These are phyloP conservation scores for Sebastes dallii DNA, from an alignment of 2,797 vertebrate species.

Conservation along the genomic window DNA sequence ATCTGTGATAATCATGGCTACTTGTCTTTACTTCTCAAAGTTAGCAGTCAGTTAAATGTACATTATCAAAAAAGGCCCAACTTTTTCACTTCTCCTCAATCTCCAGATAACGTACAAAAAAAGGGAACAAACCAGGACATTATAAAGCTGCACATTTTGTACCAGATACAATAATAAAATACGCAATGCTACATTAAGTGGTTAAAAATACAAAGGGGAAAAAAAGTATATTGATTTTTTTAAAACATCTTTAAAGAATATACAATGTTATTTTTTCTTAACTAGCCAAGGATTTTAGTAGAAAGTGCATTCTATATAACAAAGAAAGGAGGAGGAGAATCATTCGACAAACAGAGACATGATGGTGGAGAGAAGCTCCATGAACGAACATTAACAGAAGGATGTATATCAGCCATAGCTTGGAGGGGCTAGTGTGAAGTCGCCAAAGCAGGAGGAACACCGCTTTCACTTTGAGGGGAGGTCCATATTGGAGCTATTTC, in stretches of 20 bases:
- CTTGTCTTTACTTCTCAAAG: conserved; percentile 86
- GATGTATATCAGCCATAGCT: conserved; percentile 41
- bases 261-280: conserved; percentile 84
- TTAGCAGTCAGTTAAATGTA: conserved; percentile 90
- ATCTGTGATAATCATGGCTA: conserved; percentile 75
- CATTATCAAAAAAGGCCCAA: conserved; percentile 89
- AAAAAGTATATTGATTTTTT: conserved; percentile 82
- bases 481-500: conserved; percentile 6
- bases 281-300: conserved; percentile 88
- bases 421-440: conserved; percentile 61
- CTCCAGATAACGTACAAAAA: conserved; percentile 77
- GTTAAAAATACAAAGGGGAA: conserved; percentile 86
- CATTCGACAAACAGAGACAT: conserved; percentile 56
- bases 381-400: conserved; percentile 23
- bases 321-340: conserved; percentile 84
- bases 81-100: conserved; percentile 75
- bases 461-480: conserved; percentile 24
- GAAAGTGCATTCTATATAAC: conserved; percentile 92
- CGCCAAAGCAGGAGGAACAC: conserved; percentile 46
- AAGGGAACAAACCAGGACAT: conserved; percentile 74
- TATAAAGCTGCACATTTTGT: conserved; percentile 85
- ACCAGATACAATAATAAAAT: conserved; percentile 90
- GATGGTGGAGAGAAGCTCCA: not conserved
- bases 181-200: conserved; percentile 89
- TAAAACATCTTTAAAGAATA: conserved; percentile 87